Evolutionary conservation across 2,797 vertebrate genomes (phyloP).

Genomic region (Champsocephalus esox): DNA sequence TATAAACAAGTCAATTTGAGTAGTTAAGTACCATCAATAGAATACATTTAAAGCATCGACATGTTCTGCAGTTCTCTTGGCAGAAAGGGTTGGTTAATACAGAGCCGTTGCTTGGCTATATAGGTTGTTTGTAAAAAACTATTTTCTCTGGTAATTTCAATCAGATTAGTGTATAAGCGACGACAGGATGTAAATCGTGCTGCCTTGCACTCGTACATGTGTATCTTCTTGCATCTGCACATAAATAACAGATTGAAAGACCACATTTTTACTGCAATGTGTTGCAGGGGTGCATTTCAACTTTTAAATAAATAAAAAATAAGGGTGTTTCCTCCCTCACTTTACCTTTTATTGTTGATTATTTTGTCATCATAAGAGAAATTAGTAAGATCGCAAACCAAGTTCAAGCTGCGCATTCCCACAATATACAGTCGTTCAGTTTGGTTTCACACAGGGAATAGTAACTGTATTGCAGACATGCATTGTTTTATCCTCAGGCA

Average conservation of each 20-base stretch:
- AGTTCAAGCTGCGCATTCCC: background rate
- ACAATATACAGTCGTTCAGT: background rate
- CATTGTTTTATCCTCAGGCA: constrained; percentile 3
- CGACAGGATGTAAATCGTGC: no score
- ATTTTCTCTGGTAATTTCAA: background rate
- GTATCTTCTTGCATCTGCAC: background rate
- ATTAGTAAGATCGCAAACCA: background rate
- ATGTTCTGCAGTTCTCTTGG: constrained; percentile 79
- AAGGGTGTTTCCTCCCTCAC: background rate
- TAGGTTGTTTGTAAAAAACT: background rate
- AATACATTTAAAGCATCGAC: constrained; percentile 86
- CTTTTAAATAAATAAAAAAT: background rate
- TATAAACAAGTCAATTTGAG: constrained; percentile 72
- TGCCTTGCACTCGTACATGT: background rate
- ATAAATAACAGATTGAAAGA: background rate
- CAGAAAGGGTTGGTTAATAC: background rate
- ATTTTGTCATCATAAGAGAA: constrained; percentile 6
- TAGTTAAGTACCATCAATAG: constrained; percentile 89
- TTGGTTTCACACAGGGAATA: background rate
- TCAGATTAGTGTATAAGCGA: background rate
- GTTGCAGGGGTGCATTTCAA: background rate
- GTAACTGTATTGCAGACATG: background rate
- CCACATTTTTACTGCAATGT: no score
- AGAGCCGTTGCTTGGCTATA: background rate
- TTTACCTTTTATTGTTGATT: background rate